Base-by-base conservation (phyloP, 2,113 vertebrate species). In the Oncorhynchus clarkii region DNA sequence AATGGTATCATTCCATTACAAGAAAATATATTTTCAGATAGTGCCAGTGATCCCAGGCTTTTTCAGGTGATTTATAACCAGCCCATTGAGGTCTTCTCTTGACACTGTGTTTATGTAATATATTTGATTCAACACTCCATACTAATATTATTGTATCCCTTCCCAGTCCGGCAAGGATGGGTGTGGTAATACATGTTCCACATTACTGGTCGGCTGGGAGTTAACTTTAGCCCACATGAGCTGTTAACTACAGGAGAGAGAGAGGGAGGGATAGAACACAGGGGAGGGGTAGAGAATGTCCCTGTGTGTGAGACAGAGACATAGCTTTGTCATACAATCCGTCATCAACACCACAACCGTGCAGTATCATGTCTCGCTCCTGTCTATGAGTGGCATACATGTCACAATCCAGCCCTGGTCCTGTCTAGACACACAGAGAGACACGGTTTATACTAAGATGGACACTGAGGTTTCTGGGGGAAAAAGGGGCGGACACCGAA, bases 211-310 rank as follows among this genome's bases (percentile, higher is more conserved):
- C 88, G 87, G 75, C 84, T 78, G 75, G 71, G 74, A 88, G 84
- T 86, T 93, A 91, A 91, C 88, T 92, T 91, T 89, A 94, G 89
- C 79, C 80, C 64, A 49, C 80, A 85, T 79, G 72, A 84, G 80
- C 79, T 85, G 84, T 85, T 82, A 90, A 78, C 87, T 49, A 81
- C 34, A 1, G 60, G 45, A 76, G 67, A 20, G 71, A 31, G 31
- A 31, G 31, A 31, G 31, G 31, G 31, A 31, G 31, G 31, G 31
- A 31, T 31, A 31, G 31, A 31, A 31, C 5, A 31, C 31, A 16
- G 3, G 26, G 49, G 16, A 16, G 57, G 74, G 76, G 39, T 71
- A 79, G 71, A 78, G 62, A 79, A 79, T 80, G 80, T 75, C 73
- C 60, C 68, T 59, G 64, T 77, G 72, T 82, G 72, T 60, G 77